phyloP scores from a whole-genome alignment of 2,888 invertebrate species.

The Aradus depressus region DNA sequence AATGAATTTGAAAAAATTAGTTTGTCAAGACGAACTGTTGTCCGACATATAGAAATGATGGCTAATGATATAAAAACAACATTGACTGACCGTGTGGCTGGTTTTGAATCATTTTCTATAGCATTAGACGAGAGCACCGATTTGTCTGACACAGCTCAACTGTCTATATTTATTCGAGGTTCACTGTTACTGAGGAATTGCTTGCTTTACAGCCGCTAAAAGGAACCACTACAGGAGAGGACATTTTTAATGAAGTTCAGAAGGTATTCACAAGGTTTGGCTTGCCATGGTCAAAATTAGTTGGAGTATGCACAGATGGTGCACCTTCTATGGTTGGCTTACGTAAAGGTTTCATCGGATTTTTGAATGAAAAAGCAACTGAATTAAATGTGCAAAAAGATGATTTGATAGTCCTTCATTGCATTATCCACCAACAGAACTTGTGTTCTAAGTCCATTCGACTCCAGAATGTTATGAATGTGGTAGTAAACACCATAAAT shows the following conservation, averaged over 20 bases:
- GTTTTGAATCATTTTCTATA: constrained; percentile 10
- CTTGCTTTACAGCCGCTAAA: constrained; percentile 1
- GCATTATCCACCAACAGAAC: too few relatives aligned
- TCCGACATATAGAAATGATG: constrained; percentile 8
- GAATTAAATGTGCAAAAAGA: too few relatives aligned
- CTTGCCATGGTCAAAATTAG: too few relatives aligned
- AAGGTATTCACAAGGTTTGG: too few relatives aligned
- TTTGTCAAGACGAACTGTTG: constrained; percentile 11
- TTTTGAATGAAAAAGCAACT: too few relatives aligned
- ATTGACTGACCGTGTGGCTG: neutral
- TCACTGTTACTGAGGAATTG: constrained; percentile 18
- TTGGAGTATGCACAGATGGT: too few relatives aligned
- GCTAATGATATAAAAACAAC: constrained; percentile 12
- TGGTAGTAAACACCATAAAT: too few relatives aligned
- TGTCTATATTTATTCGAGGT: constrained; percentile 25
- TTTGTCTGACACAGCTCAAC: constrained; percentile 21
- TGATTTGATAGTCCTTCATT: too few relatives aligned
- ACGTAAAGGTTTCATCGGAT: too few relatives aligned
- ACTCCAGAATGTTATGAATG: too few relatives aligned
- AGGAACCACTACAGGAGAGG: constrained; percentile 5
- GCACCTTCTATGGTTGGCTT: too few relatives aligned
- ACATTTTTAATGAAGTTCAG: constrained; percentile 10
- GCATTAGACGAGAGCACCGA: constrained; percentile 17
- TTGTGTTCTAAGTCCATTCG: too few relatives aligned
- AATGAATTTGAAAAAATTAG: constrained; percentile 10